Base-by-base conservation (phyloP, 2,113 vertebrate species). In the Psammodynastes pulverulentus region DNA sequence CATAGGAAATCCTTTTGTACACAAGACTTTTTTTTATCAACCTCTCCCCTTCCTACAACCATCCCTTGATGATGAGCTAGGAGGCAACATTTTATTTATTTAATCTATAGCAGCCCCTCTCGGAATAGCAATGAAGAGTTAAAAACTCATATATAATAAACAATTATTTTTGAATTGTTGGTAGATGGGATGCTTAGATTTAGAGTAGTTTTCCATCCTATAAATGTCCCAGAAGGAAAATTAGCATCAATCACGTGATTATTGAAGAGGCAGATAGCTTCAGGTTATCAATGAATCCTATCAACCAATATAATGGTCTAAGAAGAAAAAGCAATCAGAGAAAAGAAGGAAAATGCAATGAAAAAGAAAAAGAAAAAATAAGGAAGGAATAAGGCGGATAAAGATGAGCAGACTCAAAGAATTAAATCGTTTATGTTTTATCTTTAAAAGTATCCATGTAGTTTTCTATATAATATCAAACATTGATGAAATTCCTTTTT, bases 171-270 rank as follows among this genome's bases (percentile, higher is more conserved):
- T 79, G 72, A 21, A 97, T 94, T 97, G 97, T 96, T 95, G 97
- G 96, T 95, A 95, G 95, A 93, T 92, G 97, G 95, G 97, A 97
- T 97, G 95, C 96, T 95, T 95, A 97, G 97, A 98, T 98, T 98
- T 97, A 97, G 96, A 97, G 95, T 94, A 94, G 95, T 95, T 98
- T 97, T 95, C 92, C 95, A 95, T 97, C 95, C 96, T 96, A 96
- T 97, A 98, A 98, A 98, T 92, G 95, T 97, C 97, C 97, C 96
- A 91, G 0, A 96, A 96, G 97, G 96, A 96, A 97, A 96, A 98
- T 98, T 97, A 98, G 97, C 97, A 98, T 98, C 97, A 97, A 98
- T 98, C 98, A 97, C 95, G 94, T 96, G 97, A 97, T 98, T 98
- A 98, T 97, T 98, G 98, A 97, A 97, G 96, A 96, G 96, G 93